Evolutionary conservation across 2,797 vertebrate species (phyloP).

Genomic region (Coluber constrictor): DNA sequence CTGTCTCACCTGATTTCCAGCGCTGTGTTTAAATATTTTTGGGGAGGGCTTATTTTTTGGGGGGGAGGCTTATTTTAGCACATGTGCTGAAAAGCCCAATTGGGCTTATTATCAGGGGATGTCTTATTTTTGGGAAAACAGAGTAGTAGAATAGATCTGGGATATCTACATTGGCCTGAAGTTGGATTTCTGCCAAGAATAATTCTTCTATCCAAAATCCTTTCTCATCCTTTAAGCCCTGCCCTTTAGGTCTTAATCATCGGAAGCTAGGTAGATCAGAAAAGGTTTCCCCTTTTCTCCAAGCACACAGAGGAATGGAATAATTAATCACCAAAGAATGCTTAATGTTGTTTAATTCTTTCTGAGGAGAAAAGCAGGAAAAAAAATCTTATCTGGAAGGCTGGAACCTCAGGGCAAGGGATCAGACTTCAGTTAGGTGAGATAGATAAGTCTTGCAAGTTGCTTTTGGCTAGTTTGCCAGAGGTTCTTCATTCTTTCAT

Average conservation of each 20-base stretch:
- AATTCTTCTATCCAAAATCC: not conserved
- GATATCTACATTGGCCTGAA: not conserved
- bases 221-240: not conserved
- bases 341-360: not conserved
- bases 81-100: too few relatives aligned
- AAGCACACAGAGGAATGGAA: not conserved
- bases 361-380: not conserved
- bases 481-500: not conserved
- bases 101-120: too few relatives aligned
- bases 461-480: not conserved
- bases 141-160: not conserved
- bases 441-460: not conserved
- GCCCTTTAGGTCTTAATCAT: not conserved
- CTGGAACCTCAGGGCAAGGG: not conserved
- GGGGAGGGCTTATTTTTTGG: too few relatives aligned
- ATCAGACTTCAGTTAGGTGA: not conserved
- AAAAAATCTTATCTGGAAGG: not conserved
- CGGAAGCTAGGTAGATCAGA: not conserved
- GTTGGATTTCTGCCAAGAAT: not conserved
- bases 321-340: not conserved
- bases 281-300: not conserved
- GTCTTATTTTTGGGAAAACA: too few relatives aligned
- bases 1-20: too few relatives aligned
- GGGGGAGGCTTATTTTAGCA: too few relatives aligned
- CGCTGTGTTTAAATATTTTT: too few relatives aligned